These are phyloP conservation scores for Meteorus sp. DNA, from an alignment of 1,140 invertebrate species.

Conservation along the genomic window DNA sequence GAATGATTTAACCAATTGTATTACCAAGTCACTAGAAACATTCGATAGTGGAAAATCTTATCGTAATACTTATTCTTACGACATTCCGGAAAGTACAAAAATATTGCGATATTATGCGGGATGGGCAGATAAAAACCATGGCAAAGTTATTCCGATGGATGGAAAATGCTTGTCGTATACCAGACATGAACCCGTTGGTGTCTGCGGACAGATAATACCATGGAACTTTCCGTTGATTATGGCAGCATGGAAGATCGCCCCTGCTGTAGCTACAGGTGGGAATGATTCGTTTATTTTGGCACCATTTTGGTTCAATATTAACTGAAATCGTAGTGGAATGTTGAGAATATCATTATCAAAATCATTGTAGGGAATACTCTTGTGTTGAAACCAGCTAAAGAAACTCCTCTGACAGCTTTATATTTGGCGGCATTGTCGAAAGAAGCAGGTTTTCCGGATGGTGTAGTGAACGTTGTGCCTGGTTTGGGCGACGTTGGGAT, in stretches of 20 bases:
- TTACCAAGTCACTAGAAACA: slow-evolving; percentile 91
- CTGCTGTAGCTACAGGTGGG: slow-evolving; percentile 85
- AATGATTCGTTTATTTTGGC: neutral
- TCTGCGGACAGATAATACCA: slow-evolving; percentile 97
- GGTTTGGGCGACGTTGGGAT: slow-evolving; percentile 87
- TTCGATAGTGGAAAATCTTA: slow-evolving; percentile 95
- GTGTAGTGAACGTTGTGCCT: slow-evolving; percentile 88
- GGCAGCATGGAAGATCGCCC: slow-evolving; percentile 95
- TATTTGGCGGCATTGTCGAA: slow-evolving; percentile 84
- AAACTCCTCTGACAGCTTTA: slow-evolving; percentile 92
- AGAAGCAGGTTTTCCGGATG: slow-evolving; percentile 84
- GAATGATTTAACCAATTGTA: too few species aligned
- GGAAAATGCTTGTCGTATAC: slow-evolving; percentile 89
- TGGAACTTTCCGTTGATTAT: slow-evolving; percentile 98
- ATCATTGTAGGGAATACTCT: slow-evolving; percentile 76
- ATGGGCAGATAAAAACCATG: slow-evolving; percentile 90
- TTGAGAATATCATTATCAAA: neutral
- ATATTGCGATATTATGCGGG: slow-evolving; percentile 84
- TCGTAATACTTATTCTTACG: slow-evolving; percentile 69
- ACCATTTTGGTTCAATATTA: too few species aligned
- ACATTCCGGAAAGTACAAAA: slow-evolving; percentile 70
- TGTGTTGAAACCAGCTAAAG: slow-evolving; percentile 94
- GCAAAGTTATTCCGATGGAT: slow-evolving; percentile 87
- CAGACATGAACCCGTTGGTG: slow-evolving; percentile 93
- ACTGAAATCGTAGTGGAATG: too few species aligned